Percentiles rank a stretch among this genome's conserved stretches.
These are phyloP conservation scores for Cremastinae sp. DNA, from an alignment of 2,888 invertebrate species.

Conservation along the genomic window DNA sequence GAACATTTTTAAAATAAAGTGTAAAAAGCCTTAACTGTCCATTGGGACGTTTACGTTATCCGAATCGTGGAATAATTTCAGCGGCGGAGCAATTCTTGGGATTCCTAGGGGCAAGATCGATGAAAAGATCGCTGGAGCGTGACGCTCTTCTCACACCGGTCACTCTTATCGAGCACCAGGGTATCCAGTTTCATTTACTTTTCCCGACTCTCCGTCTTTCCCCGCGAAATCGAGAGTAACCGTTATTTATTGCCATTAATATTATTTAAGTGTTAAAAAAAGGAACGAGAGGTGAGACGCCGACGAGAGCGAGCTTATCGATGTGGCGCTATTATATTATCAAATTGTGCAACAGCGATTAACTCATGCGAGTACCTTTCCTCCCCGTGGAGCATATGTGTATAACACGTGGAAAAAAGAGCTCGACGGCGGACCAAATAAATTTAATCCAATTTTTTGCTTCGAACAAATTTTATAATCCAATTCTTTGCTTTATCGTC, in stretches of 20 bases:
- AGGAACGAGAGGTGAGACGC: background rate
- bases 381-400: constrained; percentile 1
- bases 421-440: constrained; percentile 2
- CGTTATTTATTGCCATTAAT: constrained; percentile 15
- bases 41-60: too few relatives aligned
- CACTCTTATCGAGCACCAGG: constrained; percentile 16
- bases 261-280: background rate
- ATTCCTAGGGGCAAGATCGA: constrained; percentile 8
- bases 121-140: constrained; percentile 20
- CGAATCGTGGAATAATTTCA: background rate
- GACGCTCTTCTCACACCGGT: constrained; percentile 1
- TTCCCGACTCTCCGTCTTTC: background rate
- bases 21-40: too few relatives aligned
- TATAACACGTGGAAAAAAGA: constrained; percentile 43
- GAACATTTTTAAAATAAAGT: too few relatives aligned
- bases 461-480: too few relatives aligned
- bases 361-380: background rate
- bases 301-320: constrained; percentile 15
- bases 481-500: too few relatives aligned
- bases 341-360: constrained; percentile 48
- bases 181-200: constrained; percentile 42
- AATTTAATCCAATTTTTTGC: too few relatives aligned
- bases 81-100: background rate
- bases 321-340: constrained; percentile 29
- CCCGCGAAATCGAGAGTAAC: constrained; percentile 10